Conservation (phyloP, 2,888 invertebrate species). For the Seira sanloemensis region DNA sequence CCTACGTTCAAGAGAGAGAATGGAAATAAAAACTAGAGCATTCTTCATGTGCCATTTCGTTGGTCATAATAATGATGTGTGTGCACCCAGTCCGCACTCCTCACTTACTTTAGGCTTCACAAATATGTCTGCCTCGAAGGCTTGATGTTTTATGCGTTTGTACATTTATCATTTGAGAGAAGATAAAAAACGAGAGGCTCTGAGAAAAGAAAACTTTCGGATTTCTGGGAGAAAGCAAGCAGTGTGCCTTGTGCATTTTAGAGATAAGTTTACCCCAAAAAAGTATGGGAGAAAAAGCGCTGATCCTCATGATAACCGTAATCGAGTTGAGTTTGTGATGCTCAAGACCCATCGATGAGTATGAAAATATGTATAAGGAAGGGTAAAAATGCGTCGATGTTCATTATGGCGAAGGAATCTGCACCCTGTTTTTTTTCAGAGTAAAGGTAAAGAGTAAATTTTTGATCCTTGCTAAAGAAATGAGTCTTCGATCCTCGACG, state of each 20-base stretch:
- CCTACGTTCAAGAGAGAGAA: background rate
- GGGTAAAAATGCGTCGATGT: background rate
- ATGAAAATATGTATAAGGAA: background rate
- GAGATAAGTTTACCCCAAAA: background rate
- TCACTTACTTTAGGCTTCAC: background rate
- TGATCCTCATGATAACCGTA: too few species aligned
- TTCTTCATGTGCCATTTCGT: conserved; percentile 12
- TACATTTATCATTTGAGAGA: too few species aligned
- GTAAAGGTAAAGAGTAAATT: background rate
- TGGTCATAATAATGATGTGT: conserved; percentile 1
- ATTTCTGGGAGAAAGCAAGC: too few species aligned
- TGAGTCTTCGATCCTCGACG: background rate
- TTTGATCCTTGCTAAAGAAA: background rate
- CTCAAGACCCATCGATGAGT: background rate
- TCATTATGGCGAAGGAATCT: too few species aligned
- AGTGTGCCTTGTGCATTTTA: background rate
- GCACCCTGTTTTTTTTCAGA: too few species aligned
- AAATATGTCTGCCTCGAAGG: background rate
- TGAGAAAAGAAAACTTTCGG: too few species aligned
- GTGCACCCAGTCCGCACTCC: background rate
- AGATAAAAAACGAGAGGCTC: background rate
- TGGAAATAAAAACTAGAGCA: background rate
- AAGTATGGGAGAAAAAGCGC: background rate
- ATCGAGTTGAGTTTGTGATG: too few species aligned
- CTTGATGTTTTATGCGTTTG: background rate